A percentile compares a stretch with the other conserved stretches of the same genome.
Evolutionary conservation across 2,113 vertebrate genomes (phyloP).

Genomic region (Channa maculata): DNA sequence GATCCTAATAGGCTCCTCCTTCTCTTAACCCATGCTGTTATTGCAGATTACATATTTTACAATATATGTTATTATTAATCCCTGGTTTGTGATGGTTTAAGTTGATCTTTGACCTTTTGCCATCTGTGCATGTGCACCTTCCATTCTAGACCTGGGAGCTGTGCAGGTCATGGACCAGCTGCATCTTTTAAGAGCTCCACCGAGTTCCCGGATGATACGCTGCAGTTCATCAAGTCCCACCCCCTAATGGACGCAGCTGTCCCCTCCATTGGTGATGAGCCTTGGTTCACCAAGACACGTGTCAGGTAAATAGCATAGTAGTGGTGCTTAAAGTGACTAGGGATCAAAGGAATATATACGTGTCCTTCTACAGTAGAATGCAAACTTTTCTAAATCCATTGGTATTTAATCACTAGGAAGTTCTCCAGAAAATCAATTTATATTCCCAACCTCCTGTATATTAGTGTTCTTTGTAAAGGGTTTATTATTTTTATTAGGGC

Average conservation of each 20-base stretch:
- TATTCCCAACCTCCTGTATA: no score
- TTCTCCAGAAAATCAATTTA: background rate
- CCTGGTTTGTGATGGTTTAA: conserved; percentile 50
- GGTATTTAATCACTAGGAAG: background rate
- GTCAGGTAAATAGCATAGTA: conserved; percentile 86
- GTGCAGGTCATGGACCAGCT: conserved; percentile 92
- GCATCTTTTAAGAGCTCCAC: conserved; percentile 94
- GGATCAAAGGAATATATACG: no score
- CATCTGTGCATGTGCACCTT: conserved; percentile 53
- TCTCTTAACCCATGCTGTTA: conserved; percentile 15
- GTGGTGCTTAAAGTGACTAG: no score
- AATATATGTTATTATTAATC: conserved; percentile 52
- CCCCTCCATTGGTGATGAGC: conserved; percentile 92
- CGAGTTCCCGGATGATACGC: conserved; percentile 96
- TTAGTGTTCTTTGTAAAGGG: no score
- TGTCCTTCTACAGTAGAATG: background rate
- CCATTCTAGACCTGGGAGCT: conserved; percentile 92
- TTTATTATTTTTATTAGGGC: no score
- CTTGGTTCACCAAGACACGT: conserved; percentile 98
- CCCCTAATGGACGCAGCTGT: conserved; percentile 96
- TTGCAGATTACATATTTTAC: conserved; percentile 54
- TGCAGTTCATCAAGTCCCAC: conserved; percentile 98
- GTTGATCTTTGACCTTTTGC: conserved; percentile 77
- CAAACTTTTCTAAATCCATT: background rate
- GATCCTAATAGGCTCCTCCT: conserved; percentile 72